A percentile compares a stretch with the other conserved stretches of the same genome.
phyloP scores from a whole-genome alignment of 2,113 vertebrate species.

The Erythrolamprus reginae region DNA sequence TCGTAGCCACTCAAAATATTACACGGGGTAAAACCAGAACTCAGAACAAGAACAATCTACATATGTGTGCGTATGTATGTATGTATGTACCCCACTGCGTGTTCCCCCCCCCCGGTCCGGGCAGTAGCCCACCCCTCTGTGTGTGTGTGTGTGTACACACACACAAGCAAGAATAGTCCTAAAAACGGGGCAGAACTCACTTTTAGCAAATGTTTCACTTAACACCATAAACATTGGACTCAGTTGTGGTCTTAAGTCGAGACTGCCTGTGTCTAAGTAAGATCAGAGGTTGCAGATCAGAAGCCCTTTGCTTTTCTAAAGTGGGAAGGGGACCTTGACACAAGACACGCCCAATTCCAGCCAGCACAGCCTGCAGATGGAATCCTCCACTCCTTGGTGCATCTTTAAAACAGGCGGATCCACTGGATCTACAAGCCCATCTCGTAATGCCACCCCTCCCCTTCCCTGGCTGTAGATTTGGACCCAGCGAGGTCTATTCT shows the following conservation, averaged over 20 bases:
- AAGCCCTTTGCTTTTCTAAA: neutral
- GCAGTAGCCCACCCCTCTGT: too few species aligned
- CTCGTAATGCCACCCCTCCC: fast-evolving
- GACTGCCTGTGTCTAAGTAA: neutral
- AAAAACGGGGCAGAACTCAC: neutral
- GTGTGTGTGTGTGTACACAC: too few species aligned
- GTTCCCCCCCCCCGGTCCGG: too few species aligned
- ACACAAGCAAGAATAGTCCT: too few species aligned
- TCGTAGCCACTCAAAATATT: too few species aligned
- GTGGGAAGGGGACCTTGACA: neutral
- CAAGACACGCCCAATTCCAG: neutral
- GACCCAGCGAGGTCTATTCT: too few species aligned
- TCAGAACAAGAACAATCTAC: too few species aligned
- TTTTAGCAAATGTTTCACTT: neutral
- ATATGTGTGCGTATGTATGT: too few species aligned
- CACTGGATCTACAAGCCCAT: too few species aligned
- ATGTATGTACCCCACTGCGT: too few species aligned
- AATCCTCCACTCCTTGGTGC: neutral
- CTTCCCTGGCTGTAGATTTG: too few species aligned
- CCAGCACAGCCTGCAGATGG: neutral
- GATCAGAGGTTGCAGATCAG: neutral
- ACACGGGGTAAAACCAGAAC: too few species aligned
- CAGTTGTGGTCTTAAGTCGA: neutral
- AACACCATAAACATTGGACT: neutral
- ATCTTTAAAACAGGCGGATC: neutral